A percentile compares a stretch with the other conserved stretches of the same genome.
Conservation (phyloP, 2,797 vertebrate species). For the Neosilurus mollespiculum region DNA sequence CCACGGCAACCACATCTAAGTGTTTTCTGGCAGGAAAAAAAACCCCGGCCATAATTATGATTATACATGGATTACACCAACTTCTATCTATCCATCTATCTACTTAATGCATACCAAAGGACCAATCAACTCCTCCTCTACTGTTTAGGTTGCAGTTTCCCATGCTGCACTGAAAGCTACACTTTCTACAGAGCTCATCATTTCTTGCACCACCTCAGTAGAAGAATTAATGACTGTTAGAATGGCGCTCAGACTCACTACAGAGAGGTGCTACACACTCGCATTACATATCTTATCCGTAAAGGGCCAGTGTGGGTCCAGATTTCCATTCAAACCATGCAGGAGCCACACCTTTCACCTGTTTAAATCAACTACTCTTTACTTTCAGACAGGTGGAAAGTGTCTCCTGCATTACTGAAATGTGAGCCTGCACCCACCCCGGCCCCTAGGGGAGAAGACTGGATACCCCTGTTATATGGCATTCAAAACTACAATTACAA, state of each 20-base stretch:
- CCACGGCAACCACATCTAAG: neutral
- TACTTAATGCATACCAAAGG: neutral
- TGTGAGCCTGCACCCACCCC: too few relatives aligned
- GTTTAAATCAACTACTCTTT: too few relatives aligned
- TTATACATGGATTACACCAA: neutral
- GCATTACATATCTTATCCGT: neutral
- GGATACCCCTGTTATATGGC: too few relatives aligned
- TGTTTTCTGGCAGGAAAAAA: neutral
- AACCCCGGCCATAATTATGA: neutral
- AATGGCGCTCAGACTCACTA: slow-evolving; percentile 21
- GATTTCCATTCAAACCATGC: too few relatives aligned
- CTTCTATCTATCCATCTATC: neutral
- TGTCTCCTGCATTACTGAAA: too few relatives aligned
- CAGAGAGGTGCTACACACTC: slow-evolving; percentile 1
- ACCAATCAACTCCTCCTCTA: neutral
- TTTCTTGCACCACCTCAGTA: slow-evolving; percentile 41
- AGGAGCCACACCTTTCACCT: too few relatives aligned
- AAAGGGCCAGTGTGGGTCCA: too few relatives aligned
- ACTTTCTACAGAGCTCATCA: slow-evolving; percentile 44
- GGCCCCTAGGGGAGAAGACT: too few relatives aligned
- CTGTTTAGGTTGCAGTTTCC: slow-evolving; percentile 33
- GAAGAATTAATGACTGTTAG: slow-evolving; percentile 36
- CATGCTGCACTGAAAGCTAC: slow-evolving; percentile 30
- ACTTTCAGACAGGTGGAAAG: too few relatives aligned
- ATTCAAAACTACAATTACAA: neutral